Conservation (phyloP, 2,113 vertebrate species). For the Lepidothrix coronata region DNA sequence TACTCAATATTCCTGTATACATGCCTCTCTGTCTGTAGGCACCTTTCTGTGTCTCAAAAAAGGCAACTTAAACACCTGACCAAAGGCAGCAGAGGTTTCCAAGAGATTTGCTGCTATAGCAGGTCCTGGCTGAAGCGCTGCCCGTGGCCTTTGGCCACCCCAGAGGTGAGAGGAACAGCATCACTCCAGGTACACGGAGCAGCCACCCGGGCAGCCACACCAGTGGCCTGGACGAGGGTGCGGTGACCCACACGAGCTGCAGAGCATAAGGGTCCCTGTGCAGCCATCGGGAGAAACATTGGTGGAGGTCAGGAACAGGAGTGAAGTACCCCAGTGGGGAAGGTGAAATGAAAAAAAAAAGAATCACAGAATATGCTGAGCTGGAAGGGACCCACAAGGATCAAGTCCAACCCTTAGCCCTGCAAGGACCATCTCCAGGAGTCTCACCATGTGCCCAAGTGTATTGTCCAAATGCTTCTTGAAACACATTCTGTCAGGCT, state of each 20-base stretch:
- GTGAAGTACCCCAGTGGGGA: neutral
- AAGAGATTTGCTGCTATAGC: neutral
- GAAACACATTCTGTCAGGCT: neutral
- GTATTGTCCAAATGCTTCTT: neutral
- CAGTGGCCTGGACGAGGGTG: neutral
- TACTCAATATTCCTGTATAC: neutral
- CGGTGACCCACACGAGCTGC: neutral
- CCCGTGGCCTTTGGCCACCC: neutral
- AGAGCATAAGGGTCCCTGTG: neutral
- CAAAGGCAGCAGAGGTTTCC: neutral
- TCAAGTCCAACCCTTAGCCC: neutral
- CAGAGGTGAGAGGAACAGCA: neutral
- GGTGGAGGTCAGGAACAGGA: neutral
- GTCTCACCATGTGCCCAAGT: neutral
- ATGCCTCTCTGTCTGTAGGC: no score
- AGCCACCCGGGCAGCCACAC: neutral
- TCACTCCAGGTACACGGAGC: accelerated
- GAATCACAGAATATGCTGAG: neutral
- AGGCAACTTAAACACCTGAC: neutral
- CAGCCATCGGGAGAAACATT: neutral
- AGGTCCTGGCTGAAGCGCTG: neutral
- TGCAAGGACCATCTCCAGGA: neutral
- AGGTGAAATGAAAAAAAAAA: neutral
- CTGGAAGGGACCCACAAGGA: neutral
- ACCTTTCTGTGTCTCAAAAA: neutral